Percentiles rank a stretch among this genome's conserved stretches.
Evolutionary conservation across 1,140 invertebrate genomes (phyloP).

Genomic region (Heliothis virescens): DNA sequence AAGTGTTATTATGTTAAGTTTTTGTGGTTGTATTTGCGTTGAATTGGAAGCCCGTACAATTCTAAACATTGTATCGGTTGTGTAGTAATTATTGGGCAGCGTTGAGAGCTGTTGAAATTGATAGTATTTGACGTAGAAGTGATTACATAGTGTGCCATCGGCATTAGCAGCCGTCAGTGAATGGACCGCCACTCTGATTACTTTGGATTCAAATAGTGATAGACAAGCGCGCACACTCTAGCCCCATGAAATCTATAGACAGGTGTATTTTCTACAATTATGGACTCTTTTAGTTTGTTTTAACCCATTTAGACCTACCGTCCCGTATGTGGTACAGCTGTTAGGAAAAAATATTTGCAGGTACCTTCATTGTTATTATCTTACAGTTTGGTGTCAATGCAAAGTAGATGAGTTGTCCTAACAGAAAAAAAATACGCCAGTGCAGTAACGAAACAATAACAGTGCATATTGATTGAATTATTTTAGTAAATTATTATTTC

Average conservation of each 20-base stretch:
- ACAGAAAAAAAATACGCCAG: too few species aligned
- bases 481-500: too few species aligned
- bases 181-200: conserved; percentile 56
- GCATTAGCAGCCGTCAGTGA: conserved; percentile 42
- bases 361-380: too few species aligned
- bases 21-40: conserved; percentile 25
- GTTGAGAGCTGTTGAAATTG: conserved; percentile 34
- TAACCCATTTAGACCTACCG: too few species aligned
- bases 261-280: background rate
- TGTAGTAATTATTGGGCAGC: conserved; percentile 30
- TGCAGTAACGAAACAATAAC: too few species aligned
- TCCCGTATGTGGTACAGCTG: too few species aligned
- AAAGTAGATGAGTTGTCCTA: too few species aligned
- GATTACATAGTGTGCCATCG: conserved; percentile 43
- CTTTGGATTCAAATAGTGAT: conserved; percentile 59
- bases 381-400: too few species aligned
- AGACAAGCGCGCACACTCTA: conserved; percentile 52
- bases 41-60: conserved; percentile 8
- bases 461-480: too few species aligned
- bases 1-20: conserved; percentile 4
- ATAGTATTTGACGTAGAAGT: conserved; percentile 47
- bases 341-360: too few species aligned
- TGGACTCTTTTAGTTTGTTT: too few species aligned
- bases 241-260: conserved; percentile 4
- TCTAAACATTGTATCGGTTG: conserved; percentile 11